These are phyloP conservation scores for Clinocottus analis DNA, from an alignment of 2,113 vertebrate genomes.

Conservation along the genomic window DNA sequence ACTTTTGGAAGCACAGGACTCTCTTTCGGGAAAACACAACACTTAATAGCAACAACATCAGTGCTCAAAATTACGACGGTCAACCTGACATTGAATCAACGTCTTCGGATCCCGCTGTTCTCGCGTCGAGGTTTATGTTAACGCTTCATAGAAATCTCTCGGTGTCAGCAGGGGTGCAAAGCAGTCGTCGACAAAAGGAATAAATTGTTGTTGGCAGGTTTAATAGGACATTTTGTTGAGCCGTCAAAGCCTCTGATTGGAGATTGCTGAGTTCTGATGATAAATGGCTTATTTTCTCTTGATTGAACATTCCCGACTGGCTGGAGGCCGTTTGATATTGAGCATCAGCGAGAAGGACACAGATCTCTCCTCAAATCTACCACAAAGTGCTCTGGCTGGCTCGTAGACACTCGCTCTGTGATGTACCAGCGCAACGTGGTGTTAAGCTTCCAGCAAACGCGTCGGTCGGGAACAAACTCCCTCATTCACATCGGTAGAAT, in stretches of 20 bases:
- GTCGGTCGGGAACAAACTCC: neutral
- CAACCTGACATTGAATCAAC: constrained; percentile 4
- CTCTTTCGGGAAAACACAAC: neutral
- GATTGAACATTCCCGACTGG: neutral
- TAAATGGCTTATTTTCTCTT: neutral
- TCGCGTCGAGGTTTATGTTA: neutral
- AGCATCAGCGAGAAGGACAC: constrained; percentile 1
- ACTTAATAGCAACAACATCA: neutral
- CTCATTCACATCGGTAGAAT: neutral
- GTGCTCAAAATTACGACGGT: too few relatives aligned
- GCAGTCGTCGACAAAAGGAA: neutral
- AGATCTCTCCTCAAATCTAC: constrained; percentile 5
- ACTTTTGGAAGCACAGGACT: neutral
- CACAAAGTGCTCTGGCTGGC: neutral
- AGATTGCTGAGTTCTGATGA: constrained; percentile 2
- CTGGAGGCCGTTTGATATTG: constrained; percentile 11
- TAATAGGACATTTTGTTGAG: constrained; percentile 1
- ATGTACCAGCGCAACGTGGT: neutral
- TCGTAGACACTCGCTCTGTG: neutral
- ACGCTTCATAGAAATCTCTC: constrained; percentile 5
- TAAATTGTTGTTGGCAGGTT: constrained; percentile 28
- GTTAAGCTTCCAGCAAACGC: neutral
- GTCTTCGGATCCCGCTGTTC: neutral
- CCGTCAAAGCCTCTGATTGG: constrained; percentile 21
- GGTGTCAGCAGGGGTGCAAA: neutral